Base-by-base conservation (phyloP, 2,888 invertebrate genomes). In the Trichogramma evanescens region DNA sequence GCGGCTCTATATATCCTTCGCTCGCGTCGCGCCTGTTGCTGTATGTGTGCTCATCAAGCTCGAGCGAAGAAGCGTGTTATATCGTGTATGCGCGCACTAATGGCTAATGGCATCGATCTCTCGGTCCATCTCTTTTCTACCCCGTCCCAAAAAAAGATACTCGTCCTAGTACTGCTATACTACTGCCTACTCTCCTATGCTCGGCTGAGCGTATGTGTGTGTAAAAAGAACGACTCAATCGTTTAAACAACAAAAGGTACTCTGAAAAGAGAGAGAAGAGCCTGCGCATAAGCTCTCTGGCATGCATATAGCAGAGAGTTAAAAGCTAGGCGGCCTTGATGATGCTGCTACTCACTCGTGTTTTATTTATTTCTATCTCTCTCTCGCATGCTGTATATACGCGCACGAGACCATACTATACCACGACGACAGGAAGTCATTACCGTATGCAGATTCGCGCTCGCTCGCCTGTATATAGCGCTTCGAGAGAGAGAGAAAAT, bases 381-480 rank as follows among this genome's bases (percentile, higher is more conserved):
- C 68, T 64, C 62, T 69, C 26, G 1, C 26, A 2, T 2, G 26
- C 3, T 26, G 26, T 26, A 26, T 26, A 26, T 26, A 26, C 26
- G 26, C 26, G 26, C 26, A 26, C 26, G 26, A 26, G 26, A 26
- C 26, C 26, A 26, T 26, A 26, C 26, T 26, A 26, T 26, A 26
- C 26, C 26, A 26, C 26, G 70, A 72, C 69, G 71, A 65, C 72
- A 74, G 74, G 74, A 73, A 72, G 74, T 74, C 72, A 73, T 74
- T 74, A 73, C 71, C 60, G 67, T 69, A 71, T 74, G 74, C 69
- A 74, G 71, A 74, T 73, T 71, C 69, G 65, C 66, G 66, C 54
- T 13, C 41, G 65, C 62, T 65, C 56, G 49, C 26, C 48, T 50
- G 26, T 59, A 63, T 64, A 66, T 66, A 65, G 67, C 58, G 64